Percentiles rank a stretch among this genome's conserved stretches.
Evolutionary conservation across 2,888 invertebrate species (phyloP).

Genomic region (Cybosia mesomella): DNA sequence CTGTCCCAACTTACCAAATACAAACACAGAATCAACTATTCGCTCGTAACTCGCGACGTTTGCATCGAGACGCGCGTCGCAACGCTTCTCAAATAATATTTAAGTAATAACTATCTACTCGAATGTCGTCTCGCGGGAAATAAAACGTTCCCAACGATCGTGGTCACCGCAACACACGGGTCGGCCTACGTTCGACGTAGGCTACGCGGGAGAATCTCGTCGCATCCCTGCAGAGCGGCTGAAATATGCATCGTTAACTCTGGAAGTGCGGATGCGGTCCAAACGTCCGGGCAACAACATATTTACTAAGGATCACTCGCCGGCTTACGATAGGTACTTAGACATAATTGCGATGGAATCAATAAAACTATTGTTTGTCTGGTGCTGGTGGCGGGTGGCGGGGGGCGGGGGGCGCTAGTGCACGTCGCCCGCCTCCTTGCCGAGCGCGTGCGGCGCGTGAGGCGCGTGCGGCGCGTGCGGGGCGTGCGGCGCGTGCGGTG

Average conservation of each 20-base stretch:
- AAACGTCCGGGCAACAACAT: slow-evolving; percentile 63
- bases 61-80: slow-evolving; percentile 48
- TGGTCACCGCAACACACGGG: background rate
- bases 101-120: slow-evolving; percentile 38
- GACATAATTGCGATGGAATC: slow-evolving; percentile 76
- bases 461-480: background rate
- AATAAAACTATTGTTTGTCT: slow-evolving; percentile 80
- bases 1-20: slow-evolving; percentile 82
- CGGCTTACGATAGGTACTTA: slow-evolving; percentile 75
- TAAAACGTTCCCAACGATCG: slow-evolving; percentile 3
- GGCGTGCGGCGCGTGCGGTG: slow-evolving; percentile 26
- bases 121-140: background rate
- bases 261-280: slow-evolving; percentile 58
- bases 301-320: slow-evolving; percentile 74
- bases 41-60: slow-evolving; percentile 62
- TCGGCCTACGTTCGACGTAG: background rate
- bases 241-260: no score
- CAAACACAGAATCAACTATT: slow-evolving; percentile 82
- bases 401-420: no score
- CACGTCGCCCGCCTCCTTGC: slow-evolving; percentile 94
- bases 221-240: no score
- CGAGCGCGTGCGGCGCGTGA: slow-evolving; percentile 73
- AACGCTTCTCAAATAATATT: slow-evolving; percentile 38
- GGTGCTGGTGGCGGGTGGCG: no score
- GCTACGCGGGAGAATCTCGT: background rate